phyloP scores from a whole-genome alignment of 2,888 invertebrate genomes.

The Scaptomyza parva region DNA sequence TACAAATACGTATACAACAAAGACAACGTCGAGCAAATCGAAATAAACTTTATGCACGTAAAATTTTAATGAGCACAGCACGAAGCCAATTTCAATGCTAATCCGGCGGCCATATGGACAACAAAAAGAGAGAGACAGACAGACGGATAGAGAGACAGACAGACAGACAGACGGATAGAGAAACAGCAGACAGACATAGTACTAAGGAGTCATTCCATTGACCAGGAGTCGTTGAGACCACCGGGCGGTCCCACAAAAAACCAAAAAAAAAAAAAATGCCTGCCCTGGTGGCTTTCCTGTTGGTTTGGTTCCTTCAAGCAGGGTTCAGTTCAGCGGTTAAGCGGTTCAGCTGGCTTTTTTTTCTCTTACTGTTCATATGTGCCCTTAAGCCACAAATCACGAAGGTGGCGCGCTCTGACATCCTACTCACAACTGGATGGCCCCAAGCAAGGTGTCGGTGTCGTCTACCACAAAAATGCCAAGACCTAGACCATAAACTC shows the following conservation, averaged over 20 bases:
- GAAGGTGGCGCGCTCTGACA: slow-evolving; percentile 79
- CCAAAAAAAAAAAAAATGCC: no score
- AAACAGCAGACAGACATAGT: slow-evolving; percentile 14
- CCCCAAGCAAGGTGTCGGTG: slow-evolving; percentile 70
- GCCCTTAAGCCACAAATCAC: slow-evolving; percentile 78
- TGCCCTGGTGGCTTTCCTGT: slow-evolving; percentile 3
- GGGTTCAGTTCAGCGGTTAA: slow-evolving; percentile 7
- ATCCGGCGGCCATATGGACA: slow-evolving; percentile 71
- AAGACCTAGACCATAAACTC: background rate
- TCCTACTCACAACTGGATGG: slow-evolving; percentile 64
- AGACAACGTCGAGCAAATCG: slow-evolving; percentile 66
- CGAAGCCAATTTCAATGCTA: slow-evolving; percentile 80
- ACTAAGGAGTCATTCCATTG: slow-evolving; percentile 42
- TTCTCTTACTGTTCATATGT: slow-evolving; percentile 57
- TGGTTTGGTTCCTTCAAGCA: slow-evolving; percentile 13
- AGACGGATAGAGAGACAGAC: slow-evolving; percentile 4
- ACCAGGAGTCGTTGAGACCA: slow-evolving; percentile 71
- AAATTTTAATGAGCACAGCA: slow-evolving; percentile 81
- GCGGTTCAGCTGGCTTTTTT: slow-evolving; percentile 11
- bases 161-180: slow-evolving; percentile 13
- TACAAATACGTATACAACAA: slow-evolving; percentile 22
- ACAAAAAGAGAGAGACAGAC: slow-evolving; percentile 7
- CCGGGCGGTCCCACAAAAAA: slow-evolving; percentile 41
- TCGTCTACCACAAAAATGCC: slow-evolving; percentile 21
- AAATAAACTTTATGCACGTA: slow-evolving; percentile 80